Evolutionary conservation across 2,888 invertebrate genomes (phyloP), one percentile per base, ranked within the genome.

Genomic region (Amphiduros pacificus): DNA sequence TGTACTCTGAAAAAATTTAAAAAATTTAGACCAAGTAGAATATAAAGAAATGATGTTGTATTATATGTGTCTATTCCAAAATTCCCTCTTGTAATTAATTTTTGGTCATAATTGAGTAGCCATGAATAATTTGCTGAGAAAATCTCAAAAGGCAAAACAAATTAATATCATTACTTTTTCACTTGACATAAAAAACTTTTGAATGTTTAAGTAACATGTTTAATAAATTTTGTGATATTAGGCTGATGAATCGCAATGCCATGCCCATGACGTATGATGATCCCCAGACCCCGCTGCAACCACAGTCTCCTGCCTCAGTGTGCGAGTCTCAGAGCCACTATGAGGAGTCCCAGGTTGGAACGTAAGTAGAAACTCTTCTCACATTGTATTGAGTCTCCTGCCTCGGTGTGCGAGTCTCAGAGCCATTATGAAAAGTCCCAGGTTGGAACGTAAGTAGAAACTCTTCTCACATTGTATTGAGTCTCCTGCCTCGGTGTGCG

Each of bases 251-350:
- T 52, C 56, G 55, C 24, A 61, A 58, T 2, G 61, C 63, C 0
- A 61, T 55, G 2, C 56, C 61, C 20, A 36, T 63, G 51, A 55
- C 31, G 44, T 61, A 58, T 32, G 66, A 66, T 27, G 61, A 63
- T 55, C 64, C 63, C 20, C 55, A 41, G 14, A 54, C 63, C 6
- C 63, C 63, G 6, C 36, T 53, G 26, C 36, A 51, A 17, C 57
- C 62, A 5, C 59, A 55, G 59, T 54, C 59, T 4, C 9, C 9
- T 9, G 17, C 36, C 9, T 36, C 17, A 17, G 17, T 17, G 17
- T 36, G 11, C 17, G 9, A 11, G 9, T 36, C 17, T 36, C 9
- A 36, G 36, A 11, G 36, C 9, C n/a, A 22, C n/a, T 20, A 17
- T 49, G 22, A 49, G n/a, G 9, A 17, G 36, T 36, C 11, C 36